Percentiles rank a stretch among this genome's conserved stretches.
Conservation (phyloP, 2,113 vertebrate genomes). For the Gorsachius goisagi region DNA sequence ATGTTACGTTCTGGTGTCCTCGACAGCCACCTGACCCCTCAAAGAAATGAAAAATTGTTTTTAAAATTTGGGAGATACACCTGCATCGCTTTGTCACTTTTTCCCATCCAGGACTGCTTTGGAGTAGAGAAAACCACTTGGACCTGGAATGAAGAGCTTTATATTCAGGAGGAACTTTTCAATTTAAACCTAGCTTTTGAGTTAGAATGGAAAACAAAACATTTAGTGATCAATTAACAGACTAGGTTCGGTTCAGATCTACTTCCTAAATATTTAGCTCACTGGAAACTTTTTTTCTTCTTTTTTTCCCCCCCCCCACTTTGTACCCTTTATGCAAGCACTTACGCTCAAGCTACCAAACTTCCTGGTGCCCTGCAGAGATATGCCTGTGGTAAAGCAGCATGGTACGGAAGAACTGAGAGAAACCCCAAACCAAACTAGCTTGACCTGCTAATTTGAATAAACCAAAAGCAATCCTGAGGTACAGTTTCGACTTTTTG, state of each 20-base stretch:
- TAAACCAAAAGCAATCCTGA: not conserved
- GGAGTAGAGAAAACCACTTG: not conserved
- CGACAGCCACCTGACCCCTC: accelerated
- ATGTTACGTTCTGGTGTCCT: not conserved
- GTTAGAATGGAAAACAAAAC: not conserved
- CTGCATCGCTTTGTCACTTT: not conserved
- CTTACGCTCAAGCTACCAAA: not conserved
- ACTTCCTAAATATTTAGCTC: not conserved
- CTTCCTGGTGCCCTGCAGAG: not conserved
- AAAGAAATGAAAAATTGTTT: not conserved
- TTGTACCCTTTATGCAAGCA: not conserved
- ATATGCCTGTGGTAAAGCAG: not conserved
- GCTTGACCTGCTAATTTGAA: not conserved
- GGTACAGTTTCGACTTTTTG: not conserved
- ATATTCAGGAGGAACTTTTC: not conserved
- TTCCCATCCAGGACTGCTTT: not conserved
- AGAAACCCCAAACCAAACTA: not conserved
- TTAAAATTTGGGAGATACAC: not conserved
- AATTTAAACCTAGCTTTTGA: not conserved
- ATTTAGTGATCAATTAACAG: not conserved
- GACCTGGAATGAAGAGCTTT: not conserved
- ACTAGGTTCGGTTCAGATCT: not conserved
- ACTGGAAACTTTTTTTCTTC: not conserved
- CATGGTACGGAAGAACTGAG: accelerated
- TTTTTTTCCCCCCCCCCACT: too few relatives aligned